Percentiles rank a stretch among this genome's conserved stretches.
These are phyloP conservation scores for Camponotus vicinus DNA, from an alignment of 1,140 invertebrate species.

Conservation along the genomic window DNA sequence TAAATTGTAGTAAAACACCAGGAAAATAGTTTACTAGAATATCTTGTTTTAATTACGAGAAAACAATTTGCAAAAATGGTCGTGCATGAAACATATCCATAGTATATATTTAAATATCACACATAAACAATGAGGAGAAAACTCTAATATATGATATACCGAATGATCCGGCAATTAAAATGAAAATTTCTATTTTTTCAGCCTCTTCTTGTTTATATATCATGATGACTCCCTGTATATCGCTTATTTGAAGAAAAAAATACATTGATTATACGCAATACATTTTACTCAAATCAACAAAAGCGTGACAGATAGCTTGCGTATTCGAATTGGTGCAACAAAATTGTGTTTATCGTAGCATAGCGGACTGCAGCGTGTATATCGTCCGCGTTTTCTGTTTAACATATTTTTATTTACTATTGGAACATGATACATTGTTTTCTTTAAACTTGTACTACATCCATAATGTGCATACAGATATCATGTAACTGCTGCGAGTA, in stretches of 20 bases:
- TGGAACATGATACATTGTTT: conserved; percentile 27
- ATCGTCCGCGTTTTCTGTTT: background rate
- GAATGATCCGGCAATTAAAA: background rate
- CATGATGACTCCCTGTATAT: background rate
- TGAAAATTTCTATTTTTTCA: background rate
- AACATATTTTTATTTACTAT: conserved; percentile 18
- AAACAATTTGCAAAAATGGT: background rate
- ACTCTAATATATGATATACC: background rate
- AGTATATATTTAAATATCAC: background rate
- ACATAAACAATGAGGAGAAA: background rate
- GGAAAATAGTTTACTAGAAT: background rate
- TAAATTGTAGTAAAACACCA: background rate
- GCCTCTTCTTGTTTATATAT: background rate
- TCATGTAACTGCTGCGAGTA: conserved; percentile 8
- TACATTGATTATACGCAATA: background rate
- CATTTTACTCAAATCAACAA: conserved; percentile 13
- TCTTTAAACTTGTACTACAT: conserved; percentile 10
- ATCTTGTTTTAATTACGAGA: conserved; percentile 7
- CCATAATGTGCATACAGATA: background rate
- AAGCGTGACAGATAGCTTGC: conserved; percentile 25
- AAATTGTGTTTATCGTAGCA: conserved; percentile 32
- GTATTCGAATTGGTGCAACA: conserved; percentile 20
- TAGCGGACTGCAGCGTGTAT: background rate
- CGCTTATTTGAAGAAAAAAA: background rate
- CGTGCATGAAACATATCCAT: background rate